A percentile compares a stretch with the other conserved stretches of the same genome.
Conservation (phyloP, 2,888 invertebrate species). For the Caenorhabditis zanzibari region DNA sequence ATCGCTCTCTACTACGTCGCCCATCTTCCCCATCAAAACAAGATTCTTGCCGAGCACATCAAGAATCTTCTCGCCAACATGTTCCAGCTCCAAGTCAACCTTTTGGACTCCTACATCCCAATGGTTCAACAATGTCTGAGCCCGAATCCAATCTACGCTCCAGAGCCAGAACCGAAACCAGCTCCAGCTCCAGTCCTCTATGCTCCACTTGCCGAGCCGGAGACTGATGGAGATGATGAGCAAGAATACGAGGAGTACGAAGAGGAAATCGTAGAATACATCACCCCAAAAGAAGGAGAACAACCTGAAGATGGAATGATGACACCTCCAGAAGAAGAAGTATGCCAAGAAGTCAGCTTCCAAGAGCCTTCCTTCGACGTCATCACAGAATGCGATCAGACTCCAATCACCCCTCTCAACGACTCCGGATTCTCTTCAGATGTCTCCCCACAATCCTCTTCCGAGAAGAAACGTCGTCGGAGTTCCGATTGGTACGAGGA, state of each 20-base stretch:
- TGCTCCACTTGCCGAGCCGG: slow-evolving; percentile 6
- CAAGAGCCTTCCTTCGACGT: not conserved
- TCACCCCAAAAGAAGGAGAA: not conserved
- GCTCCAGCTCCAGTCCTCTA: not conserved
- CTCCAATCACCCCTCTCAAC: slow-evolving; percentile 64
- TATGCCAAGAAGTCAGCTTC: not conserved
- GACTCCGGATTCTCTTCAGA: slow-evolving; percentile 73
- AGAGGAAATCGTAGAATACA: not conserved
- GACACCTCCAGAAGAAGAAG: not conserved
- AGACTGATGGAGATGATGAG: slow-evolving; percentile 31
- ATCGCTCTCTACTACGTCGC: slow-evolving; percentile 67
- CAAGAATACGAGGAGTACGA: slow-evolving; percentile 15
- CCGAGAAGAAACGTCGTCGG: slow-evolving; percentile 57
- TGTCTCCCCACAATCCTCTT: slow-evolving; percentile 56
- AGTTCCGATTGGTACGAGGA: slow-evolving; percentile 34
- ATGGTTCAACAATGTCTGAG: slow-evolving; percentile 53
- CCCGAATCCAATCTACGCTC: slow-evolving; percentile 33
- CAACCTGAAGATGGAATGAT: not conserved
- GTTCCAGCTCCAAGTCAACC: slow-evolving; percentile 60
- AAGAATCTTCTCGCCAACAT: slow-evolving; percentile 37
- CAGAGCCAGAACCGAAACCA: slow-evolving; percentile 16
- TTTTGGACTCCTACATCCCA: slow-evolving; percentile 59
- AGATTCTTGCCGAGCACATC: slow-evolving; percentile 12
- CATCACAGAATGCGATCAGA: slow-evolving; percentile 31
- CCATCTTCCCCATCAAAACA: slow-evolving; percentile 20